phyloP scores from a whole-genome alignment of 2,113 vertebrate genomes.

The Hydrolagus affinis region DNA sequence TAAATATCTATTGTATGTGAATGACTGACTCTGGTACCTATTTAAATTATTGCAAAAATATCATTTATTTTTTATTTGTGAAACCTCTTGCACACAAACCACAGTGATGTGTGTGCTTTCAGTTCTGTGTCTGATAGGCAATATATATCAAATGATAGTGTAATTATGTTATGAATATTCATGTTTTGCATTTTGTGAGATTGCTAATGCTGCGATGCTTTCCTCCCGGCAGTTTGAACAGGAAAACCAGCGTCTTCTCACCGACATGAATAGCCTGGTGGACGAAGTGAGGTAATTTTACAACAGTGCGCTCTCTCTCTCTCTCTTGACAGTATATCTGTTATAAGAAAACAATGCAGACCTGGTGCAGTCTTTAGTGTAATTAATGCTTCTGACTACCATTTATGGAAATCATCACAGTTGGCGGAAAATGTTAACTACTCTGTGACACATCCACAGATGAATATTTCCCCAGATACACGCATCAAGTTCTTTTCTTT shows the following conservation, averaged over 20 bases:
- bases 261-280: conserved; percentile 89
- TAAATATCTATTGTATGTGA: neutral
- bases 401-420: neutral
- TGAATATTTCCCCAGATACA: neutral
- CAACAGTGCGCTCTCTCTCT: neutral
- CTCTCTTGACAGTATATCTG: neutral
- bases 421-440: neutral
- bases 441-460: neutral
- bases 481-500: neutral
- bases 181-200: neutral
- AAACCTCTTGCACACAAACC: neutral
- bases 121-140: neutral
- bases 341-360: conserved; percentile 8
- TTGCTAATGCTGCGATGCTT: neutral
- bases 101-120: neutral
- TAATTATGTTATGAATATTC: neutral
- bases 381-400: neutral
- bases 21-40: neutral
- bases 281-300: conserved; percentile 83
- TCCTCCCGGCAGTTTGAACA: conserved; percentile 77
- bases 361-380: neutral
- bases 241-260: conserved; percentile 86
- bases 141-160: neutral
- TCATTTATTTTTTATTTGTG: neutral
- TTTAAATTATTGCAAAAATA: neutral